Evolutionary conservation across 2,888 invertebrate species (phyloP).

Genomic region (Dendrolimus houi): DNA sequence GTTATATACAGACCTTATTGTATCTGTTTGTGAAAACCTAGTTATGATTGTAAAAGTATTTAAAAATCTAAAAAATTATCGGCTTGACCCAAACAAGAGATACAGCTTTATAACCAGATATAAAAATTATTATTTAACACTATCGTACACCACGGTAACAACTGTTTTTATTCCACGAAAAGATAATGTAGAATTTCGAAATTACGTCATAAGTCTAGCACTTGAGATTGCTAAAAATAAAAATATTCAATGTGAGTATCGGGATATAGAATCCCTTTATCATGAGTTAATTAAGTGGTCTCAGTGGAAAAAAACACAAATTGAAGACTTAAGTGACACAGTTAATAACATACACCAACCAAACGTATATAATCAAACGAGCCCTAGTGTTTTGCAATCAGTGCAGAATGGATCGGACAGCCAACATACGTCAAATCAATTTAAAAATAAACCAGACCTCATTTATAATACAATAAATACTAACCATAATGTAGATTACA

Average conservation of each 20-base stretch:
- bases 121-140: conserved; percentile 25
- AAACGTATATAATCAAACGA: no score
- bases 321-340: not conserved
- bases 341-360: no score
- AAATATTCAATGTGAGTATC: conserved; percentile 8
- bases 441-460: no score
- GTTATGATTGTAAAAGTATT: conserved; percentile 20
- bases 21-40: conserved; percentile 21
- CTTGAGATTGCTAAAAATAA: conserved; percentile 15
- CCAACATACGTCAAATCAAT: no score
- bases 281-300: conserved; percentile 29
- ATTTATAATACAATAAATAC: no score
- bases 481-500: no score
- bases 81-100: conserved; percentile 4
- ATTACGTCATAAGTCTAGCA: conserved; percentile 23
- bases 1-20: conserved; percentile 7
- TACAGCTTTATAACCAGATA: conserved; percentile 11
- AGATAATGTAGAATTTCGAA: conserved; percentile 22
- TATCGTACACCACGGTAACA: conserved; percentile 24
- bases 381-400: no score
- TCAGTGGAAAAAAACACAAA: conserved; percentile 14
- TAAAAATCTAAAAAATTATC: conserved; percentile 7
- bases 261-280: conserved; percentile 18
- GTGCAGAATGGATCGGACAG: no score
- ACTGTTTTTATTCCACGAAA: conserved; percentile 30